Conservation (phyloP, 2,888 invertebrate species). For the Gandaritis pyraliata region DNA sequence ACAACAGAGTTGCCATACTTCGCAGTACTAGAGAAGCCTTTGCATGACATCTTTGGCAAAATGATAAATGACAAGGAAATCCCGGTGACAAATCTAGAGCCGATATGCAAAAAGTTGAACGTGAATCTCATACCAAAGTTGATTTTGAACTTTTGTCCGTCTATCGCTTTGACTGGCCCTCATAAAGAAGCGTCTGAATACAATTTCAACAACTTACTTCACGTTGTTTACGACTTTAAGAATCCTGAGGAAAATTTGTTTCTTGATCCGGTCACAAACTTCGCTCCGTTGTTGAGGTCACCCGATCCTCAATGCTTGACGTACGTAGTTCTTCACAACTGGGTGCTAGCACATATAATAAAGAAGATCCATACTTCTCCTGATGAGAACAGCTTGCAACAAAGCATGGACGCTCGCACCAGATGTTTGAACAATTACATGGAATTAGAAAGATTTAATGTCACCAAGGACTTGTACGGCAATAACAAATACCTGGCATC, state of each 20-base stretch:
- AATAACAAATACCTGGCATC: slow-evolving; percentile 85
- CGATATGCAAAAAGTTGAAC: slow-evolving; percentile 87
- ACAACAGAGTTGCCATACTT: slow-evolving; percentile 73
- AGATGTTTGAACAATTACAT: slow-evolving; percentile 85
- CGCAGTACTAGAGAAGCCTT: slow-evolving; percentile 78
- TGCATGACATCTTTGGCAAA: slow-evolving; percentile 86
- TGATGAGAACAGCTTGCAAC: slow-evolving; percentile 73
- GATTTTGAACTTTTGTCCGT: slow-evolving; percentile 89
- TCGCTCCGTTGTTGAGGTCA: slow-evolving; percentile 70
- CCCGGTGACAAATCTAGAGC: slow-evolving; percentile 88
- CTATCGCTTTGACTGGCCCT: slow-evolving; percentile 77
- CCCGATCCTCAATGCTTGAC: slow-evolving; percentile 84
- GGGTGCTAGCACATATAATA: slow-evolving; percentile 88
- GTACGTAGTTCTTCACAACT: slow-evolving; percentile 87
- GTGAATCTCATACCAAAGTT: slow-evolving; percentile 90
- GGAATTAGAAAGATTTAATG: slow-evolving; percentile 80
- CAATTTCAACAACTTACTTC: slow-evolving; percentile 69
- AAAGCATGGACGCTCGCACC: slow-evolving; percentile 83
- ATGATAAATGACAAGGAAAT: slow-evolving; percentile 88
- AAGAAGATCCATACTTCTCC: slow-evolving; percentile 85
- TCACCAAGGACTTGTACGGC: slow-evolving; percentile 81
- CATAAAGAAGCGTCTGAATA: slow-evolving; percentile 69
- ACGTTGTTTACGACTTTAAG: slow-evolving; percentile 73
- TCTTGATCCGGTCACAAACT: slow-evolving; percentile 72
- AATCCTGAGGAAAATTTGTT: slow-evolving; percentile 78